Conservation (phyloP, 2,888 invertebrate genomes). For the Allacma fusca region DNA sequence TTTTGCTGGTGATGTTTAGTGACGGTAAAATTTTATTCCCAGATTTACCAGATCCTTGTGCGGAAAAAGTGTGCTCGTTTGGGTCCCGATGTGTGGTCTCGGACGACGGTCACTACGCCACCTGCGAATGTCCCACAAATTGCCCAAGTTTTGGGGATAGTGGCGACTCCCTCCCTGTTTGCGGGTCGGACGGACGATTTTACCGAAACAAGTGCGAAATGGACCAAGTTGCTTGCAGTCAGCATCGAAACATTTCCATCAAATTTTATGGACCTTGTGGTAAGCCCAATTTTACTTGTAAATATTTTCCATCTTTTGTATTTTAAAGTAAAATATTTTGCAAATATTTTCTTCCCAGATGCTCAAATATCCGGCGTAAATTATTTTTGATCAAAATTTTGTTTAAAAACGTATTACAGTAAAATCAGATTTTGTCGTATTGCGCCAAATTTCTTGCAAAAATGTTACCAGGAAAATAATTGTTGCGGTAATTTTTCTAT, state of each 20-base stretch:
- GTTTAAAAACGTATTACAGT: too few species aligned
- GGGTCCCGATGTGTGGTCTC: conserved; percentile 74
- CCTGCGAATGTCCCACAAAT: conserved; percentile 66
- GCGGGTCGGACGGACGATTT: conserved; percentile 67
- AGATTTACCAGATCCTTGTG: conserved; percentile 78
- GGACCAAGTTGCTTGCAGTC: conserved; percentile 79
- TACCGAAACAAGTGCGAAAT: conserved; percentile 84
- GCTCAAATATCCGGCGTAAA: too few species aligned
- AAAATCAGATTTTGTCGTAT: too few species aligned
- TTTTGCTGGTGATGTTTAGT: too few species aligned
- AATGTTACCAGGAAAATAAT: too few species aligned
- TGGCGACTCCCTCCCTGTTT: conserved; percentile 75
- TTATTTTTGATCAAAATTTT: too few species aligned
- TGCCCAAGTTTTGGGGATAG: conserved; percentile 87
- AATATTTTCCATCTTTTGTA: neutral
- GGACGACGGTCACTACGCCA: conserved; percentile 56
- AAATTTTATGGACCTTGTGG: conserved; percentile 88
- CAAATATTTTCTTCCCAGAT: neutral
- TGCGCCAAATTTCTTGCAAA: too few species aligned
- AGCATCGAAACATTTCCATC: conserved; percentile 77
- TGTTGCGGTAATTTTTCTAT: too few species aligned
- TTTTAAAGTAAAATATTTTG: neutral
- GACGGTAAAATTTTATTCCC: conserved; percentile 58
- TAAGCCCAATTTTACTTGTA: conserved; percentile 64
- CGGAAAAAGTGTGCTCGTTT: conserved; percentile 73